These are phyloP conservation scores for Blera fallax DNA, from an alignment of 2,888 invertebrate species.

Conservation along the genomic window DNA sequence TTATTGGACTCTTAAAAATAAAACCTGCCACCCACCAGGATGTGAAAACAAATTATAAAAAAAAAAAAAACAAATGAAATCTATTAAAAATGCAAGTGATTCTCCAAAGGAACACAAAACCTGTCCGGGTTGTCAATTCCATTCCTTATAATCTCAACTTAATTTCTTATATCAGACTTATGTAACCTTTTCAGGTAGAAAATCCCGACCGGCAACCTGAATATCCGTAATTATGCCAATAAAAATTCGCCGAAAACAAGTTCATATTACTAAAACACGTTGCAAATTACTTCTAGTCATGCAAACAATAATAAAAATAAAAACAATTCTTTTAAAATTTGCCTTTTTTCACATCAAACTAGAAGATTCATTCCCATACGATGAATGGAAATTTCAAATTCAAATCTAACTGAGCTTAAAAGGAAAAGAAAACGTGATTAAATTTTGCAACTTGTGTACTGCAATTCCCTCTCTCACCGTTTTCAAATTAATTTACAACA, in stretches of 20 bases:
- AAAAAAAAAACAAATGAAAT: not conserved
- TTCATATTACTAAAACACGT: not conserved
- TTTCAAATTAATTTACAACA: constrained; percentile 14
- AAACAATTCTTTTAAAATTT: not conserved
- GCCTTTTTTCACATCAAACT: not conserved
- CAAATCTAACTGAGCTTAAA: not conserved
- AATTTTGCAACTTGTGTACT: constrained; percentile 1
- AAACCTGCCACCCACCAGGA: not conserved
- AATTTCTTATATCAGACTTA: not conserved
- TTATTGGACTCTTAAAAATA: not conserved
- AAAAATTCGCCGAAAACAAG: not conserved
- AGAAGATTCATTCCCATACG: constrained; percentile 21
- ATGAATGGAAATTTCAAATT: constrained; percentile 7
- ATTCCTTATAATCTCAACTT: no score
- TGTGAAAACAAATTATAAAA: not conserved
- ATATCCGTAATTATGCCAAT: not conserved
- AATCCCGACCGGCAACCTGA: not conserved
- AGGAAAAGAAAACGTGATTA: constrained; percentile 34
- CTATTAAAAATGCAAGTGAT: not conserved
- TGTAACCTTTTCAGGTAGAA: no score
- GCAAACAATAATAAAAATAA: not conserved
- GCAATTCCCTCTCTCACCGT: not conserved
- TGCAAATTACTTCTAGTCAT: not conserved
- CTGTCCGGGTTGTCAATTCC: not conserved
- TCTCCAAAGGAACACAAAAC: not conserved